These are phyloP conservation scores for Bhutanitis thaidina DNA, from an alignment of 2,888 invertebrate species.

Conservation along the genomic window DNA sequence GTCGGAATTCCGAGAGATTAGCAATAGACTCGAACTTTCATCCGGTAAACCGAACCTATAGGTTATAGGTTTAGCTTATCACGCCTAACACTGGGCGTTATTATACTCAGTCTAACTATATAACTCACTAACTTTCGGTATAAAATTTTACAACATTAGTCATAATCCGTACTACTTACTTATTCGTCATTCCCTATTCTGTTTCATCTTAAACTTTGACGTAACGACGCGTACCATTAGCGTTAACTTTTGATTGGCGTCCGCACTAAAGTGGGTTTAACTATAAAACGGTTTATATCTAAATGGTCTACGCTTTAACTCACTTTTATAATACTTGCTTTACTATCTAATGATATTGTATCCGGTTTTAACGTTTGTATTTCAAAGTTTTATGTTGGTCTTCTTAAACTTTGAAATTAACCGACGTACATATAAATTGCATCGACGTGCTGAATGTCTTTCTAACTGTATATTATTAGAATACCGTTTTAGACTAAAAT, in stretches of 20 bases:
- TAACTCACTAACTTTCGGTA: neutral
- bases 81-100: too few relatives aligned
- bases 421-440: too few relatives aligned
- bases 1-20: too few relatives aligned
- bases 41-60: too few relatives aligned
- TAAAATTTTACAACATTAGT: conserved; percentile 3
- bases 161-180: conserved; percentile 2
- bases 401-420: too few relatives aligned
- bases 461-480: too few relatives aligned
- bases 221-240: conserved; percentile 36
- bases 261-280: conserved; percentile 33
- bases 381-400: neutral
- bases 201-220: conserved; percentile 21
- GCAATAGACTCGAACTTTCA: too few relatives aligned
- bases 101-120: too few relatives aligned
- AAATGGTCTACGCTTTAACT: conserved; percentile 28
- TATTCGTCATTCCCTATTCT: conserved; percentile 17
- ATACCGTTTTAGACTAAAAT: too few relatives aligned
- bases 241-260: conserved; percentile 48
- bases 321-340: conserved; percentile 29
- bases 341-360: conserved; percentile 20
- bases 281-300: conserved; percentile 41
- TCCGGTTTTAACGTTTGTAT: neutral
- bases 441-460: too few relatives aligned
- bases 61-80: too few relatives aligned